phyloP scores from a whole-genome alignment of 64 coral and sea anemone genomes.

The Porites australiensis region DNA sequence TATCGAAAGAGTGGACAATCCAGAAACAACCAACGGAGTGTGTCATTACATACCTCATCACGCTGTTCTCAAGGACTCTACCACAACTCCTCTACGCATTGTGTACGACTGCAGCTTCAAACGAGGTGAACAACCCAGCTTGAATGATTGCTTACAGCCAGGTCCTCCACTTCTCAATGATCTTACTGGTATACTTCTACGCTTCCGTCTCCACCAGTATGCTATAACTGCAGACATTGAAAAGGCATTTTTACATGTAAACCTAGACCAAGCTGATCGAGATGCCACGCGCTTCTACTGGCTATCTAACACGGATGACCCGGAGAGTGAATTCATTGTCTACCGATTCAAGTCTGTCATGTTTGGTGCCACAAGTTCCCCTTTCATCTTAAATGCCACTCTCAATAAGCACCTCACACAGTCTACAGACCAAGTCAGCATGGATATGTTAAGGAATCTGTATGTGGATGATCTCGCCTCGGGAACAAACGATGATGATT shows the following conservation, averaged over 20 bases:
- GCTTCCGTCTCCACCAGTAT: slow-evolving; percentile 2
- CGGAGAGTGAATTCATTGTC: slow-evolving; percentile 29
- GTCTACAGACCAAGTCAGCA: neutral
- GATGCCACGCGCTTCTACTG: slow-evolving; percentile 59
- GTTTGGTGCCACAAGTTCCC: slow-evolving; percentile 37
- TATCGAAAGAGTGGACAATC: slow-evolving; percentile 45
- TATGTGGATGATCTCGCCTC: slow-evolving; percentile 33
- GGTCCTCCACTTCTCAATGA: slow-evolving; percentile 8
- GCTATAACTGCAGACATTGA: slow-evolving; percentile 48
- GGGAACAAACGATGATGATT: neutral
- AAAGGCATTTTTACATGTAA: slow-evolving; percentile 53
- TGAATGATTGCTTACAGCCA: slow-evolving; percentile 49
- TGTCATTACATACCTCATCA: slow-evolving; percentile 76
- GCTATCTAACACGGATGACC: slow-evolving; percentile 39
- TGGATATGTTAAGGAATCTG: slow-evolving; percentile 16
- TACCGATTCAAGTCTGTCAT: slow-evolving; percentile 56
- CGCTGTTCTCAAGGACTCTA: slow-evolving; percentile 29
- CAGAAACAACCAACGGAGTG: neutral
- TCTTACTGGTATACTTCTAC: slow-evolving; percentile 1
- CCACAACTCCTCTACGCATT: slow-evolving; percentile 35
- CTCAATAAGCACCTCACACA: slow-evolving; percentile 29
- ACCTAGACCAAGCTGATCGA: slow-evolving; percentile 26
- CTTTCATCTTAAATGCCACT: slow-evolving; percentile 23
- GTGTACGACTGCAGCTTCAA: slow-evolving; percentile 58
- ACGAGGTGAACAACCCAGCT: neutral